phyloP scores from a whole-genome alignment of 2,797 vertebrate species.

The Gymnothorax javanicus region DNA sequence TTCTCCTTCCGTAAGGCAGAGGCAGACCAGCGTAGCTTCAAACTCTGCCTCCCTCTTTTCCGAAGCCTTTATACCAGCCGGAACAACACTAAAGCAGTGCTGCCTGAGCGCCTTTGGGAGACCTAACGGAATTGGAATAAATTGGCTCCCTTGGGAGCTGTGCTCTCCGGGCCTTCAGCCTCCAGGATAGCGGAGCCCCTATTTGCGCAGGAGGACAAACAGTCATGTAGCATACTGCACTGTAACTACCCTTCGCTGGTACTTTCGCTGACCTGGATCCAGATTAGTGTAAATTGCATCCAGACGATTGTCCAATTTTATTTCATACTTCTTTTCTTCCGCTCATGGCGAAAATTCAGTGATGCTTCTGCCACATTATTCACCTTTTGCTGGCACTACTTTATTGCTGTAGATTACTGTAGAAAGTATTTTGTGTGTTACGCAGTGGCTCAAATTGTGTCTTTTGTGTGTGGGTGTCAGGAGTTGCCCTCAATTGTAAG shows the following conservation, averaged over 20 bases:
- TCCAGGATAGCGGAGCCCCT: neutral
- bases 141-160: neutral
- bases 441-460: neutral
- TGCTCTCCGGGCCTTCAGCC: neutral
- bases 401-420: neutral
- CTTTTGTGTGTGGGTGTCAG: neutral
- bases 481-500: neutral
- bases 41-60: neutral
- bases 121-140: conserved; percentile 50
- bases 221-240: neutral
- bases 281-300: neutral
- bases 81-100: conserved; percentile 52
- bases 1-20: conserved; percentile 41
- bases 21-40: conserved; percentile 27
- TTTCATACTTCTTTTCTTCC: neutral
- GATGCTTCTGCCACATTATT: neutral
- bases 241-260: neutral
- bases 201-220: neutral
- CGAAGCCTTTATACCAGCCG: conserved; percentile 47
- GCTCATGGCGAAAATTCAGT: neutral
- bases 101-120: neutral
- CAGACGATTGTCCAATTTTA: neutral
- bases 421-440: neutral
- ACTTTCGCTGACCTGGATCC: neutral
- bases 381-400: neutral